These are phyloP conservation scores for Maniola hyperantus DNA, from an alignment of 2,888 invertebrate species.

Conservation along the genomic window DNA sequence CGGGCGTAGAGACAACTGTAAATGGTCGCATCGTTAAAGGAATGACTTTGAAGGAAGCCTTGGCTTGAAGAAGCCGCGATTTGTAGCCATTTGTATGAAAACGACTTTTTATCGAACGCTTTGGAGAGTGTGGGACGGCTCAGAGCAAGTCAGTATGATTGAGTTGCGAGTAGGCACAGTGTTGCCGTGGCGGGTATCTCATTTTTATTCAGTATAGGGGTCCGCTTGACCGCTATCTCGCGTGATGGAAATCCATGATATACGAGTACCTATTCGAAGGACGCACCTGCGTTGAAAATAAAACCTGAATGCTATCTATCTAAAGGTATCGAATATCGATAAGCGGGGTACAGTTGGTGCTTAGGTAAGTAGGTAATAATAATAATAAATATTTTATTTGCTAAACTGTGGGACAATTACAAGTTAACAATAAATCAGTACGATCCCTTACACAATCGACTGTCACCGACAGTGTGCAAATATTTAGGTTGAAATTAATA, in stretches of 20 bases:
- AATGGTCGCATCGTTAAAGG: neutral
- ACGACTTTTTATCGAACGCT: neutral
- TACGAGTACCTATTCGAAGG: neutral
- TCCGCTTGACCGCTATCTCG: neutral
- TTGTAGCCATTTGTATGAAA: constrained; percentile 15
- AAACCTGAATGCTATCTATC: neutral
- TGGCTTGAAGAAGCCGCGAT: neutral
- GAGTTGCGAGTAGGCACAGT: neutral
- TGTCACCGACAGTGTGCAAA: too few species aligned
- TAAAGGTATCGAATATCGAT: too few species aligned
- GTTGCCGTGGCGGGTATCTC: neutral
- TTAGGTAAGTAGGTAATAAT: too few species aligned
- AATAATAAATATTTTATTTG: too few species aligned
- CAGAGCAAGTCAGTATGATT: neutral
- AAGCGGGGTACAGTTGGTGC: too few species aligned
- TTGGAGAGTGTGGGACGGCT: neutral
- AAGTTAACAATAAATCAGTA: too few species aligned
- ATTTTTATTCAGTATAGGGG: neutral
- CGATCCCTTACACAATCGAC: too few species aligned
- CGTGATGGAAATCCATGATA: neutral
- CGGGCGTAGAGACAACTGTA: constrained; percentile 9
- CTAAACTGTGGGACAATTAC: too few species aligned
- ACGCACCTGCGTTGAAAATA: neutral
- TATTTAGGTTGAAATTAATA: too few species aligned
- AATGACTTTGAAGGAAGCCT: neutral